Conservation (phyloP, 2,797 vertebrate species). For the Diglossa cyanea region DNA sequence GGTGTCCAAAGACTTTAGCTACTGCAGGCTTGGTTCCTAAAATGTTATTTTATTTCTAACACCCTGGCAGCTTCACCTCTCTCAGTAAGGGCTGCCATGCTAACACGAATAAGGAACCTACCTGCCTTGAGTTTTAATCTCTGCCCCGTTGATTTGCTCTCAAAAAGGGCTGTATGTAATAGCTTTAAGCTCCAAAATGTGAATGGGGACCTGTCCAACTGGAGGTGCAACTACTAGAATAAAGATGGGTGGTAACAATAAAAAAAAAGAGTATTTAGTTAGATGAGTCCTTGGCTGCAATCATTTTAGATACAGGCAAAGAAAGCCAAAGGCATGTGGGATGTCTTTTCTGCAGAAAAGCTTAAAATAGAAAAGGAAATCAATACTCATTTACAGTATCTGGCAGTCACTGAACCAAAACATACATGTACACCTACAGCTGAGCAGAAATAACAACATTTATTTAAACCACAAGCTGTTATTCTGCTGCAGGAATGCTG, state of each 20-base stretch:
- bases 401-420: slow-evolving; percentile 57
- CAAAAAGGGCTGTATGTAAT: background rate
- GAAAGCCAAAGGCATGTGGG: slow-evolving; percentile 19
- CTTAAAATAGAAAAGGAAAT: slow-evolving; percentile 60
- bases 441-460: slow-evolving; percentile 69
- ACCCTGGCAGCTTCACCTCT: background rate
- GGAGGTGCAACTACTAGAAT: background rate
- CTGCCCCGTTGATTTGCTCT: background rate
- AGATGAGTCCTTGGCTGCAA: background rate
- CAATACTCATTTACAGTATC: slow-evolving; percentile 56
- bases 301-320: background rate
- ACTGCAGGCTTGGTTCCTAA: background rate
- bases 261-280: background rate
- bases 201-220: background rate
- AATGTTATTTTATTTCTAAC: background rate
- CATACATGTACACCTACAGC: slow-evolving; percentile 56
- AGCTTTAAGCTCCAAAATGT: background rate
- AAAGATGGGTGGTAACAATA: background rate
- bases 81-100: background rate
- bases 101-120: background rate
- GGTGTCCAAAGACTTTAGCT: background rate
- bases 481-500: slow-evolving; percentile 50
- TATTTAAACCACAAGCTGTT: slow-evolving; percentile 71
- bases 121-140: background rate
- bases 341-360: slow-evolving; percentile 43